Evolutionary conservation across 2,113 vertebrate species (phyloP).

Genomic region (Orthonyx spaldingii): DNA sequence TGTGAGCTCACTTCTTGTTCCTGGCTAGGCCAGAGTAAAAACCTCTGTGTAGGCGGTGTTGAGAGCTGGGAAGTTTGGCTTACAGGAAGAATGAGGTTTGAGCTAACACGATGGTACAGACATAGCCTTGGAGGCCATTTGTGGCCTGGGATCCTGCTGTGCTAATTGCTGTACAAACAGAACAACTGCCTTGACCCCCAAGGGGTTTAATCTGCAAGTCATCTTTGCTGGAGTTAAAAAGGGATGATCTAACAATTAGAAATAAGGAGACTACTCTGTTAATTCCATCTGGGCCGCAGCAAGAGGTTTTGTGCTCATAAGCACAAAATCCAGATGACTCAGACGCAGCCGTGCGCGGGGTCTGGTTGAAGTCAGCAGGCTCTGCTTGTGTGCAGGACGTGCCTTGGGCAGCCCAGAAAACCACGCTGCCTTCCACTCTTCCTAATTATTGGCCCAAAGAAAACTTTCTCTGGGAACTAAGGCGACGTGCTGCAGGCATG

Average conservation of each 20-base stretch:
- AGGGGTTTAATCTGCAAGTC: slow-evolving; percentile 36
- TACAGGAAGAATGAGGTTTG: neutral
- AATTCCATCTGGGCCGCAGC: slow-evolving; percentile 38
- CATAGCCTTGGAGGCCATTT: neutral
- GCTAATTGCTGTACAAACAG: slow-evolving; percentile 41
- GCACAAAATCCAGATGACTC: slow-evolving; percentile 28
- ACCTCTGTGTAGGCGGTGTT: neutral
- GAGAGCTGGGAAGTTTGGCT: neutral
- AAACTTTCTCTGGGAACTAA: neutral
- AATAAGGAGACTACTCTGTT: slow-evolving; percentile 8
- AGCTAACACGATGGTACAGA: neutral
- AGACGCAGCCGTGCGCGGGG: neutral
- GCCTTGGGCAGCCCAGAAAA: neutral
- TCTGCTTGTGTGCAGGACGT: neutral
- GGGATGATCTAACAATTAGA: slow-evolving; percentile 43
- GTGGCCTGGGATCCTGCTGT: slow-evolving; percentile 27
- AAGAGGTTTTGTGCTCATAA: slow-evolving; percentile 1
- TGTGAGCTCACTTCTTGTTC: neutral
- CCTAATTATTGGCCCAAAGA: neutral
- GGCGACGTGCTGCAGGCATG: neutral
- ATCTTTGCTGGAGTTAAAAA: slow-evolving; percentile 33
- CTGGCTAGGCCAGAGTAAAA: neutral
- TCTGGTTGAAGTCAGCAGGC: neutral
- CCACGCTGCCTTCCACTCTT: neutral
- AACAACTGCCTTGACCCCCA: slow-evolving; percentile 11